Conservation (phyloP, 2,888 invertebrate species). For the Caenorhabditis zanzibari region DNA sequence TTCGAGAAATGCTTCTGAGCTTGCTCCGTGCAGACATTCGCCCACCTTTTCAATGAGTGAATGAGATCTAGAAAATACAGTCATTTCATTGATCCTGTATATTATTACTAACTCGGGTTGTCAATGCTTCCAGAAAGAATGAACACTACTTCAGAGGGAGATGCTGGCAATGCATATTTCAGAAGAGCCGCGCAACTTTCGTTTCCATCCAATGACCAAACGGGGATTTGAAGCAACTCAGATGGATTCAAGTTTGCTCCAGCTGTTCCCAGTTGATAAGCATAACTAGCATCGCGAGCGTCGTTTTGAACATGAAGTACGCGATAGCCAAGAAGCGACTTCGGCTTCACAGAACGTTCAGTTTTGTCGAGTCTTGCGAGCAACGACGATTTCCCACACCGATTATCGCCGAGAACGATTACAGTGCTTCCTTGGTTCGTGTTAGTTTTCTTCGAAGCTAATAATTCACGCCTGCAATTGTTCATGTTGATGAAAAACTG, state of each 20-base stretch:
- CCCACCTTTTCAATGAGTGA: slow-evolving; percentile 79
- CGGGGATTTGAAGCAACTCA: slow-evolving; percentile 73
- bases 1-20: slow-evolving; percentile 75
- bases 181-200: slow-evolving; percentile 76
- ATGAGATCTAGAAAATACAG: slow-evolving; percentile 65
- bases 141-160: slow-evolving; percentile 74
- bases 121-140: slow-evolving; percentile 79
- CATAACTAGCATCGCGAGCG: slow-evolving; percentile 79
- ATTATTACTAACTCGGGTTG: slow-evolving; percentile 71
- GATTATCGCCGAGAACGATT: slow-evolving; percentile 78
- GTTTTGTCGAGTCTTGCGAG: slow-evolving; percentile 75
- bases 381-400: slow-evolving; percentile 79
- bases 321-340: slow-evolving; percentile 77
- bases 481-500: too few relatives aligned
- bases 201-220: slow-evolving; percentile 80
- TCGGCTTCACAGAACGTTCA: slow-evolving; percentile 58
- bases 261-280: slow-evolving; percentile 81
- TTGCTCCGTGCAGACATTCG: slow-evolving; percentile 74
- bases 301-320: slow-evolving; percentile 80
- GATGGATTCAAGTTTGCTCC: slow-evolving; percentile 78
- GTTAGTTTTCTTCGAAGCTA: slow-evolving; percentile 73
- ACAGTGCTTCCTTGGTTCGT: slow-evolving; percentile 76
- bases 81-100: too few relatives aligned
- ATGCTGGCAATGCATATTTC: slow-evolving; percentile 75
- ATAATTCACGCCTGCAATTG: slow-evolving; percentile 52